Base-by-base conservation (phyloP, 2,888 invertebrate species). In the Xestia sexstrigata region DNA sequence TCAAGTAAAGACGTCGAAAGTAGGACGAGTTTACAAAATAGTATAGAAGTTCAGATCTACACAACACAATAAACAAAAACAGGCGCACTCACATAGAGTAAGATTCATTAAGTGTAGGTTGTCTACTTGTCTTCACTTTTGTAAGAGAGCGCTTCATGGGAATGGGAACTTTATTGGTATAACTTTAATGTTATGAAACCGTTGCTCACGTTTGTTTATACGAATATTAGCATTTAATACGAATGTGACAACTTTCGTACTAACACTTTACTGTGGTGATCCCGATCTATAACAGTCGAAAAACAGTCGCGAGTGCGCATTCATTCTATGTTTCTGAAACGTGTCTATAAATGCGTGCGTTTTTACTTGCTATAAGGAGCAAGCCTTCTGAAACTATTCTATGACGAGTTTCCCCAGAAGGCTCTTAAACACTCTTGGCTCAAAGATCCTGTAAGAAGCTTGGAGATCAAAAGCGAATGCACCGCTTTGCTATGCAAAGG, bases 381-480 rank as follows among this genome's bases (percentile, higher is more conserved):
- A 0, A 17, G 7, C 45, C 69, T 78, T 78, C 77, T 78, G 78
- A 11, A 13, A 17, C 4, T 52, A 60, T 35, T 20, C 8, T 45
- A 5, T 69, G 15, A 1, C 9, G 30, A 68, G 60, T 72, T 73
- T 58, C 17, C 74, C 67, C 66, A 76, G 52, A 73, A 82, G 78
- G 66, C 84, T 82, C 69, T 82, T 77, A 65, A 77, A 78, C 67
- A 81, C 81, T 73, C 81, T 68, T 73, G 58, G 52, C 74, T 82
- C 72, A 80, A 80, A 82, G 76, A 68, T 86, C 84, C 78, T 82
- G 63, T 82, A 79, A 78, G 70, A 68, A 78, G 47, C 76, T 39
- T 15, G 45, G 62, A 78, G 78, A 84, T 86, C 80, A 82, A 86
- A 86, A 74, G 87, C 68, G 62, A 80, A 74, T 82, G 76, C 76